Evolutionary conservation across 2,888 invertebrate species (phyloP), one percentile per base, ranked within the genome.

Genomic region (Lottia gigantea): DNA sequence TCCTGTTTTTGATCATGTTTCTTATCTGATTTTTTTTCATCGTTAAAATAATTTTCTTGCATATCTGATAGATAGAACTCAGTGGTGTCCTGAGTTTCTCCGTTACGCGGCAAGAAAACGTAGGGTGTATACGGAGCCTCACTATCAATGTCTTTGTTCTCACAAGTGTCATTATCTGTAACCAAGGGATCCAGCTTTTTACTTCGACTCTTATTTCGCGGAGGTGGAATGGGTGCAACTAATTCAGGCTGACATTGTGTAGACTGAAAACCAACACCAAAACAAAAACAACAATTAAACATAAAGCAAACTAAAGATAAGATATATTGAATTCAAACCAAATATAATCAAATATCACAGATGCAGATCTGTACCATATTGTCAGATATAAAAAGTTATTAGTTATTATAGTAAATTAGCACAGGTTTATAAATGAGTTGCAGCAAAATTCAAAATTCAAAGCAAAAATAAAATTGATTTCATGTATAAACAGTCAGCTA

Each of bases 241-340:
- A 66, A 76, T 70, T 71, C 70, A 75, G 67, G 77, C 73, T 66
- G 78, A 77, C 55, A 55, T 68, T 78, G 74, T 31, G 74, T 65
- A 15, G 76, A 77, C 80, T 80, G 80, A 77, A 80, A 78, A 78
- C 76, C 78, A 69, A 62, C 75, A 78, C 71, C 74, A 74, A 72
- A 74, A 76, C 62, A 76, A 77, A 70, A 55, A 55, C 55, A 23
- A 55, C 55, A 55, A 55, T 55, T 55, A 55, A 80, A 78, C 75
- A 70, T 73, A 74, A 78, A 75, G 74, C 63, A 70, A 77, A 74
- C 67, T 64, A 63, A 69, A 72, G 62, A 73, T 46, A 25, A 69
- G 75, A 75, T 47, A 46, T 68, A 70, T 73, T 68, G 46, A 31
- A 66, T 45, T n/a, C 23, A 15, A 69, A 69, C 62, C 26, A 16